phyloP scores from a whole-genome alignment of 1,140 invertebrate species.

The Odontomachus brunneus region DNA sequence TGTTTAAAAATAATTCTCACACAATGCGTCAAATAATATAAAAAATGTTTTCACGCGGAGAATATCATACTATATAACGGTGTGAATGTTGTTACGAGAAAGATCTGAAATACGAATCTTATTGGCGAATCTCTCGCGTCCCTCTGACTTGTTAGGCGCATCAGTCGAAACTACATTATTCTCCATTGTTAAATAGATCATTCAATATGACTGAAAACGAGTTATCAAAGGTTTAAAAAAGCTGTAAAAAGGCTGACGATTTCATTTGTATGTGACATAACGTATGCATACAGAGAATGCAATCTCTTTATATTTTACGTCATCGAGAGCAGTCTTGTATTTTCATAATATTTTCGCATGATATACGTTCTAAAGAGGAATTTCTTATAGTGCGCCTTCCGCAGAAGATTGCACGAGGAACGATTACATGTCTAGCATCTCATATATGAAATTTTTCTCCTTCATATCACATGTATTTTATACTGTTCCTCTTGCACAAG shows the following conservation, averaged over 20 bases:
- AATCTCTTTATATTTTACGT: constrained; percentile 18
- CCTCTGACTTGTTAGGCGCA: not conserved
- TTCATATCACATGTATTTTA: not conserved
- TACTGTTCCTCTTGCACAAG: not conserved
- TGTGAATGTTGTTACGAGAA: not conserved
- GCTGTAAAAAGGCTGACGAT: not conserved
- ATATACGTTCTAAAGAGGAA: constrained; percentile 26
- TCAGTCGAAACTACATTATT: not conserved
- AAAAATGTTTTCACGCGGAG: not conserved
- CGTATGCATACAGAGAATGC: not conserved
- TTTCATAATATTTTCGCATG: constrained; percentile 34
- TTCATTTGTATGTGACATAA: not conserved
- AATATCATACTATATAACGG: not conserved
- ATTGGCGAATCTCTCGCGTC: too few relatives aligned
- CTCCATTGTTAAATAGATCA: not conserved
- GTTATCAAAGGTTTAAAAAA: not conserved
- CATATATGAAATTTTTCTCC: constrained; percentile 37
- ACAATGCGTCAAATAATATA: too few relatives aligned
- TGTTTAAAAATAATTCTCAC: constrained; percentile 25
- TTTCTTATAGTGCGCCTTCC: constrained; percentile 17
- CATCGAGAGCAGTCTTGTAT: not conserved
- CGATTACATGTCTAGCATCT: constrained; percentile 21
- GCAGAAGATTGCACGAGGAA: constrained; percentile 21
- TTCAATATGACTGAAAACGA: not conserved
- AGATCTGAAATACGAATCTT: not conserved